Evolutionary conservation across 2,888 invertebrate genomes (phyloP).

Genomic region (Copidosoma aretas): DNA sequence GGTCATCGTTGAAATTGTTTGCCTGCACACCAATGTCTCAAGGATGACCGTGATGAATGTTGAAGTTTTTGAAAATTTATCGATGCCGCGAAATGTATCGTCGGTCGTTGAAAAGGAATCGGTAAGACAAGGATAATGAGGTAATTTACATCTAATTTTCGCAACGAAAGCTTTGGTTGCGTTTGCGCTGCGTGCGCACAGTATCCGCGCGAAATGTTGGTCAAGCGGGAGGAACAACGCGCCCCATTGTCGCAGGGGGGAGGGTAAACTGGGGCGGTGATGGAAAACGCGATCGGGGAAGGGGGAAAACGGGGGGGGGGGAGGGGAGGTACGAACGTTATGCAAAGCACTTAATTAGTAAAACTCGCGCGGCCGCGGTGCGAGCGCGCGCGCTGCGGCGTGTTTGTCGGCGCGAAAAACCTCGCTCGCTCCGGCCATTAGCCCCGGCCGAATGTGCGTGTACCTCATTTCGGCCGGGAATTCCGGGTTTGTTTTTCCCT

Average conservation of each 20-base stretch:
- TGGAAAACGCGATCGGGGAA: background rate
- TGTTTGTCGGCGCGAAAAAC: conserved; percentile 16
- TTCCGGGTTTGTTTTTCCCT: background rate
- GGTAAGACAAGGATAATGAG: background rate
- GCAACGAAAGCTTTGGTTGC: background rate
- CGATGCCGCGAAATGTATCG: too few species aligned
- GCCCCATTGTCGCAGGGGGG: background rate
- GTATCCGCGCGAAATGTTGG: background rate
- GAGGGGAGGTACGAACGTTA: background rate
- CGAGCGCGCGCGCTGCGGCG: background rate
- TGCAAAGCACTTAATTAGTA: conserved; percentile 34
- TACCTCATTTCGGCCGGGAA: background rate
- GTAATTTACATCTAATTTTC: background rate
- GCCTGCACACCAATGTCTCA: too few species aligned
- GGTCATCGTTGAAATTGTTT: too few species aligned
- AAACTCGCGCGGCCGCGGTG: conserved; percentile 3
- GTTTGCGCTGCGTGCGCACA: background rate
- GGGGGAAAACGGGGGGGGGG: background rate
- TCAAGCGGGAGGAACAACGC: too few species aligned
- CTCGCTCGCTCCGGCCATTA: conserved; percentile 18
- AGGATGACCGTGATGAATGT: too few species aligned
- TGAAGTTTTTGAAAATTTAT: too few species aligned
- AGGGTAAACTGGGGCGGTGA: background rate
- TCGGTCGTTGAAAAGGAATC: background rate
- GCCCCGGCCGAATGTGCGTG: background rate